Evolutionary conservation across 1,140 invertebrate species (phyloP), one percentile per base, ranked within the genome.

Genomic region (Drosophila serrata): DNA sequence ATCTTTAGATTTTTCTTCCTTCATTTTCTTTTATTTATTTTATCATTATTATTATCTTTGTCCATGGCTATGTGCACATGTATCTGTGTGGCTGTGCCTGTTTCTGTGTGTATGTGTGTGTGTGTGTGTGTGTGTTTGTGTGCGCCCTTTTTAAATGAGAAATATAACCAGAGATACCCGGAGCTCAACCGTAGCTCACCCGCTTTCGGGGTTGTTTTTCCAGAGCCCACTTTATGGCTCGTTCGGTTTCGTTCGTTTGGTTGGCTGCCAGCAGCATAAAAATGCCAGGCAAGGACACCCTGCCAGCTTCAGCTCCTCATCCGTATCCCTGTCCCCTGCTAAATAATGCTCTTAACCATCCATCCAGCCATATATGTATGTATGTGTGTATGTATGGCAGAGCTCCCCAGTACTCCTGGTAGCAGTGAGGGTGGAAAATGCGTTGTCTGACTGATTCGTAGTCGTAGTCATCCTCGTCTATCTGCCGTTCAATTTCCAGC

Each of bases 21-120:
- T 76, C 80, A 90, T 55, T 78, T 79, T 90, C 81, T 90, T 81
- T 72, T 90, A 88, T 90, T 88, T 88, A 84, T 88, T 90, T 88
- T 90, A 90, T 90, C 78, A 90, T 88, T 88, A 90, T 88, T 88
- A 88, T 88, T 88, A 88, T 88, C 85, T 88, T 90, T 88, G 85
- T 88, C 81, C 86, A 88, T 90, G 81, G 56, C 85, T 59, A 90
- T 88, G 85, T 84, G 46, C 27, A 39, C 46, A 46, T 55, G 59
- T 68, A 56, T 12, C 17, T 27, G 29, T 35, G 55, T 63, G 63
- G 63, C 42, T 22, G 42, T 27, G 15, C 42, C 40, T 67, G 46
- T 29, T 24, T 70, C 39, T 51, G 24, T 65, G 57, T 56, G 43
- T 48, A 17, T 70, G 51, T 51, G 29, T 65, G 57, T 56, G 49